These are phyloP conservation scores for Coptotermes formosanus DNA, from an alignment of 1,140 invertebrate species.

Conservation along the genomic window DNA sequence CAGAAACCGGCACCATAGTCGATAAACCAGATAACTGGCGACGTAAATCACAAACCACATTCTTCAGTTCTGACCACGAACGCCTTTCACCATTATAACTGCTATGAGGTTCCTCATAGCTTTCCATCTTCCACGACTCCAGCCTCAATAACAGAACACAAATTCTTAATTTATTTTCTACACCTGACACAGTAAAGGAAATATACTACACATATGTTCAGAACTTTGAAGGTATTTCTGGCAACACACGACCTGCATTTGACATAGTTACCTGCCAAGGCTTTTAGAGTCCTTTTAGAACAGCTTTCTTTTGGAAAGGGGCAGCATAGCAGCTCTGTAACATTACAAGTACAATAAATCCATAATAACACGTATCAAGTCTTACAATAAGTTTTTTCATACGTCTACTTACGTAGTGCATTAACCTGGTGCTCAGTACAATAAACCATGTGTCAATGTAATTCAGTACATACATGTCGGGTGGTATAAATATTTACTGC, in stretches of 20 bases:
- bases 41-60: slow-evolving; percentile 77
- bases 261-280: neutral
- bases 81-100: slow-evolving; percentile 37
- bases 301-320: neutral
- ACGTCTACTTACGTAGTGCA: neutral
- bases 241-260: too few relatives aligned
- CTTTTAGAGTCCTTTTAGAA: neutral
- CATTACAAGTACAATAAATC: neutral
- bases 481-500: too few relatives aligned
- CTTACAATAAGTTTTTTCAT: neutral
- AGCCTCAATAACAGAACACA: neutral
- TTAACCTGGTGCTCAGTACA: neutral
- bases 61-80: slow-evolving; percentile 77
- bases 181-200: neutral
- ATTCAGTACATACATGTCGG: neutral
- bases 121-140: neutral
- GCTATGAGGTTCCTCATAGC: neutral
- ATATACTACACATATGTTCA: neutral
- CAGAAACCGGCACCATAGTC: slow-evolving; percentile 72
- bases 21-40: slow-evolving; percentile 73
- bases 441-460: neutral
- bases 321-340: neutral
- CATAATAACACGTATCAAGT: neutral
- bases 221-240: too few relatives aligned
- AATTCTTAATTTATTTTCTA: neutral